These are phyloP conservation scores for Hetaerina titia DNA, from an alignment of 2,888 invertebrate species.

Conservation along the genomic window DNA sequence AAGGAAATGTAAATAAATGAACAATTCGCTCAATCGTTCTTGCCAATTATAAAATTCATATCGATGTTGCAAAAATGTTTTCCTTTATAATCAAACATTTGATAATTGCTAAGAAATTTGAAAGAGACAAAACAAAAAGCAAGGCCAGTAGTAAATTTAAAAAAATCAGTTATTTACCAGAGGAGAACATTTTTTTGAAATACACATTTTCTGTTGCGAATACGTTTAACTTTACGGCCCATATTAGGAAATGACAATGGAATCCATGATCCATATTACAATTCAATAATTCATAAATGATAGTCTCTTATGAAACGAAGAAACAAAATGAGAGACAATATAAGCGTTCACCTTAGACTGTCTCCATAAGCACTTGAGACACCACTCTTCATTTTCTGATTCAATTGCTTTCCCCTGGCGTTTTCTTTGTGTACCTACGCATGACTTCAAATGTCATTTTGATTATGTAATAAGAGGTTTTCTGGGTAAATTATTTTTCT, in stretches of 20 bases:
- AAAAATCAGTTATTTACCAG: too few species aligned
- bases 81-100: too few species aligned
- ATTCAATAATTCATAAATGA: background rate
- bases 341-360: background rate
- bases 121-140: too few species aligned
- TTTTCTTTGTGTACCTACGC: background rate
- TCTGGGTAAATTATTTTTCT: background rate
- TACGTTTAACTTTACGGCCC: too few species aligned
- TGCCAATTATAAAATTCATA: too few species aligned
- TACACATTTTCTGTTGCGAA: too few species aligned
- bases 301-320: background rate
- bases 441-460: background rate
- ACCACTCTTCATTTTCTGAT: background rate
- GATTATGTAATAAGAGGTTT: background rate
- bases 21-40: too few species aligned
- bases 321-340: background rate
- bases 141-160: too few species aligned
- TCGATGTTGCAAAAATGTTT: too few species aligned
- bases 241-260: background rate
- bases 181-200: too few species aligned
- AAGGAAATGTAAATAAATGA: too few species aligned
- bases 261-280: background rate
- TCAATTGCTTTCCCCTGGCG: background rate
- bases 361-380: background rate
- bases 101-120: too few species aligned